Conservation (phyloP, 2,888 invertebrate genomes). For the Drosophila engyochracea region DNA sequence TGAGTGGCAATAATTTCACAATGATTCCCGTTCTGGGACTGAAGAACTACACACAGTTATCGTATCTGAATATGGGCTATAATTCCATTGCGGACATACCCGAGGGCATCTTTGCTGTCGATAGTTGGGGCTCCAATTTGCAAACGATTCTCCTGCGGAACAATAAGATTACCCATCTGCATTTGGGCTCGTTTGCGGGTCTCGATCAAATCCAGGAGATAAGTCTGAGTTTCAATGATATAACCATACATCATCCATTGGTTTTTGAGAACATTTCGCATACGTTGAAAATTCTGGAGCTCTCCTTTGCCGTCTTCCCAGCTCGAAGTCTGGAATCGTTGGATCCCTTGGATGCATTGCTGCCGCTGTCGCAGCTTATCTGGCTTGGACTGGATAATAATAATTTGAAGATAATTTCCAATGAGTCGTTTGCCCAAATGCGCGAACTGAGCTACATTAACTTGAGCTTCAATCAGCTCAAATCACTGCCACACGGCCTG, state of each 20-base stretch:
- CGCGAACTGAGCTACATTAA: constrained; percentile 92
- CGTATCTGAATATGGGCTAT: constrained; percentile 95
- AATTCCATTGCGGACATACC: constrained; percentile 93
- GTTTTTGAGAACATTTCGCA: constrained; percentile 92
- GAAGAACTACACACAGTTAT: constrained; percentile 90
- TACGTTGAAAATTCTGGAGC: constrained; percentile 92
- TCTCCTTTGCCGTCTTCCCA: constrained; percentile 93
- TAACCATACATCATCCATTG: constrained; percentile 92
- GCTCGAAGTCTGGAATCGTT: constrained; percentile 82
- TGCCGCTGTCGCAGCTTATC: constrained; percentile 90
- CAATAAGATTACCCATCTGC: constrained; percentile 92
- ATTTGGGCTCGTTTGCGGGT: constrained; percentile 90
- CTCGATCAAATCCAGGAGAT: constrained; percentile 93
- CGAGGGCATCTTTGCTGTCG: constrained; percentile 89
- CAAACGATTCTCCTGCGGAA: constrained; percentile 93
- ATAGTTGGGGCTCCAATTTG: constrained; percentile 91
- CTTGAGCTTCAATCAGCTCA: constrained; percentile 93
- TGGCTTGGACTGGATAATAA: constrained; percentile 96
- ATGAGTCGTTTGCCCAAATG: constrained; percentile 90
- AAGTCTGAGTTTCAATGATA: constrained; percentile 95
- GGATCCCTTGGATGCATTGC: constrained; percentile 92
- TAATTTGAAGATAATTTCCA: constrained; percentile 90
- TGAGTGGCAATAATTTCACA: constrained; percentile 93
- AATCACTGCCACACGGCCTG: constrained; percentile 89
- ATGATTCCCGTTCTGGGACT: constrained; percentile 90